phyloP scores from a whole-genome alignment of 53 echinoderm and acorn worm species.

The Apostichopus leukothele region DNA sequence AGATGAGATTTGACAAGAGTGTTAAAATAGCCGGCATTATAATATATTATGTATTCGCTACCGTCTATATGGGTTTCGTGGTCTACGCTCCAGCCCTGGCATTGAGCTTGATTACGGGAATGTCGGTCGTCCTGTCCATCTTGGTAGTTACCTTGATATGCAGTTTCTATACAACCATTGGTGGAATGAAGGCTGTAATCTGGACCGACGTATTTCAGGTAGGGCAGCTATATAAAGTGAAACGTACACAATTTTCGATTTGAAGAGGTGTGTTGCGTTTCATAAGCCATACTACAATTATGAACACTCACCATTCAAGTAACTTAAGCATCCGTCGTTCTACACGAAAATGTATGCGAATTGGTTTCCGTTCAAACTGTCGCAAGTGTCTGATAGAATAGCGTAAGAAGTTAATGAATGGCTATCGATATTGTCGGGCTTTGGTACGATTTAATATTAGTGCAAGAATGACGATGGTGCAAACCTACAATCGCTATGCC shows the following conservation, averaged over 20 bases:
- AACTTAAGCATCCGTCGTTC: too few species aligned
- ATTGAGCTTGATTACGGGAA: constrained; percentile 24
- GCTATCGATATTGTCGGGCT: too few species aligned
- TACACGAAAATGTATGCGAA: too few species aligned
- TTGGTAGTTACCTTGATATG: constrained; percentile 14
- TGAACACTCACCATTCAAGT: too few species aligned
- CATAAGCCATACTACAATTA: too few species aligned
- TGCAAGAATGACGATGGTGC: too few species aligned
- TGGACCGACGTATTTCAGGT: constrained; percentile 41
- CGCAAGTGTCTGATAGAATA: too few species aligned
- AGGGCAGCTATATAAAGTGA: background rate
- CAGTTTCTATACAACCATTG: constrained; percentile 42
- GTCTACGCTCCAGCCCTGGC: constrained; percentile 41
- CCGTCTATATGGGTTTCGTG: constrained; percentile 33
- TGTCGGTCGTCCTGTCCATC: constrained; percentile 25
- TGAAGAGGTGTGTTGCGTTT: background rate
- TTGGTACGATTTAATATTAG: too few species aligned
- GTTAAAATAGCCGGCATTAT: constrained; percentile 18
- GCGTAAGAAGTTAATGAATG: too few species aligned
- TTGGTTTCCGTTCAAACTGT: too few species aligned
- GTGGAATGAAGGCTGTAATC: constrained; percentile 41
- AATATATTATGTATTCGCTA: constrained; percentile 15
- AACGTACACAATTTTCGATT: background rate
- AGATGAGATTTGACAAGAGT: constrained; percentile 19
- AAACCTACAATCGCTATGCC: too few species aligned